phyloP scores from a whole-genome alignment of 2,888 invertebrate species.

The Cistogaster globosa region DNA sequence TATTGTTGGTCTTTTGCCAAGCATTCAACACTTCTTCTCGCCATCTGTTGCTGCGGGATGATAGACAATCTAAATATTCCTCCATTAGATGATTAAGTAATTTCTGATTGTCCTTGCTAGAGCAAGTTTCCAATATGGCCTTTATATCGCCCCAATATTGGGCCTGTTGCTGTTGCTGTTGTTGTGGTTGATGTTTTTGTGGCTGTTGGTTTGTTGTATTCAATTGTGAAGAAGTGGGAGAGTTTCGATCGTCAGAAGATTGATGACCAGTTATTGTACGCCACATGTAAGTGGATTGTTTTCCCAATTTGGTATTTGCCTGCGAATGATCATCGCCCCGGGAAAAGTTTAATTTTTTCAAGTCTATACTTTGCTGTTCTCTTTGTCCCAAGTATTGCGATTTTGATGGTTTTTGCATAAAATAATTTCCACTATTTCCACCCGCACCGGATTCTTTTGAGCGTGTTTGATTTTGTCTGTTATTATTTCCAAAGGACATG shows the following conservation, averaged over 20 bases:
- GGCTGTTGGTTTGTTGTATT: neutral
- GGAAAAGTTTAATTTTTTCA: conserved; percentile 78
- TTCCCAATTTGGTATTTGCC: conserved; percentile 76
- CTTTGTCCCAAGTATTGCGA: conserved; percentile 67
- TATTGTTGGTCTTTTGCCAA: conserved; percentile 75
- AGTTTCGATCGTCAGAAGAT: conserved; percentile 22
- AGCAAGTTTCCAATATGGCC: conserved; percentile 31
- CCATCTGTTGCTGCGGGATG: conserved; percentile 73
- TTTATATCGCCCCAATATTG: conserved; percentile 31
- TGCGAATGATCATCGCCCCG: conserved; percentile 74
- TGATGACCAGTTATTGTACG: conserved; percentile 72
- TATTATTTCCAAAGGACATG: conserved; percentile 46
- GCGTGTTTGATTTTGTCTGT: conserved; percentile 25
- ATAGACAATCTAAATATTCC: conserved; percentile 73
- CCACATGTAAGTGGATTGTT: conserved; percentile 77
- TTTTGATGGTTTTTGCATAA: conserved; percentile 76
- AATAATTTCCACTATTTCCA: conserved; percentile 70
- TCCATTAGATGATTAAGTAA: conserved; percentile 77
- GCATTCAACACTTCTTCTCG: conserved; percentile 73
- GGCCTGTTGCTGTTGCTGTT: conserved; percentile 8
- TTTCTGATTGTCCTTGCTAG: conserved; percentile 74
- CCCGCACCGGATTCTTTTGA: conserved; percentile 15
- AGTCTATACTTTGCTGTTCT: conserved; percentile 77
- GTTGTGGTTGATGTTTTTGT: conserved; percentile 27
- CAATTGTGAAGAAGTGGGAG: conserved; percentile 1